Evolutionary conservation across 2,888 invertebrate genomes (phyloP), one percentile per base, ranked within the genome.

Genomic region (Phoronis australis): DNA sequence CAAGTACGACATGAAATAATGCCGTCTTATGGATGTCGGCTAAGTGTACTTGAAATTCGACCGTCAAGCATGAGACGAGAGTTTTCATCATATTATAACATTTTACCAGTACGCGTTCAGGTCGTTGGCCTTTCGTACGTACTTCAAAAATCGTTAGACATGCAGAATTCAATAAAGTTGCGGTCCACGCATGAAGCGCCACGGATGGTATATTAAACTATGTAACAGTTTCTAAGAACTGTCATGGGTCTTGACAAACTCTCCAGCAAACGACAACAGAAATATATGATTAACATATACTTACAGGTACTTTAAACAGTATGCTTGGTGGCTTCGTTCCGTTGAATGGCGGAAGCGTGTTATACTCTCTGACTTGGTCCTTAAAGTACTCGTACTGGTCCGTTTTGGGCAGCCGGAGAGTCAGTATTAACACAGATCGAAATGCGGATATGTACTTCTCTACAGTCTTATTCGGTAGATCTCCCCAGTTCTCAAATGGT

Each of bases 361-460:
- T 31, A 21, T 48, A 43, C 18, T 51, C 15, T 9, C 50, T 26
- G 3, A 48, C 62, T 15, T 55, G 48, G 12, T 63, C 57, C 20
- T 61, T 54, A 53, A 67, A 70, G 1, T 42, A 35, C 5, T 54
- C 56, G 61, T 62, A 68, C 37, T 59, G 45, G 3, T 59, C 56
- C 20, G 25, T 68, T 23, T 56, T 57, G 15, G 65, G 64, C 4
- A 55, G 54, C 6, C 62, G 50, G 4, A 65, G 62, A 15, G 64
- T 61, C 26, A 70, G 48, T 38, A 66, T 46, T 9, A 70, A 50
- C 1, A 66, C 66, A 0, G 59, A 54, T 27, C 59, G 57, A 43
- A 67, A 70, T 5, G 66, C 59, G 4, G 9, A 35, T n/a, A n/a
- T n/a, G n/a, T n/a, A n/a, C n/a, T n/a, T n/a, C n/a, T 54, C 42